Evolutionary conservation across 2,888 invertebrate species (phyloP), one percentile per base, ranked within the genome.

Genomic region (Chydorus sphaericus): DNA sequence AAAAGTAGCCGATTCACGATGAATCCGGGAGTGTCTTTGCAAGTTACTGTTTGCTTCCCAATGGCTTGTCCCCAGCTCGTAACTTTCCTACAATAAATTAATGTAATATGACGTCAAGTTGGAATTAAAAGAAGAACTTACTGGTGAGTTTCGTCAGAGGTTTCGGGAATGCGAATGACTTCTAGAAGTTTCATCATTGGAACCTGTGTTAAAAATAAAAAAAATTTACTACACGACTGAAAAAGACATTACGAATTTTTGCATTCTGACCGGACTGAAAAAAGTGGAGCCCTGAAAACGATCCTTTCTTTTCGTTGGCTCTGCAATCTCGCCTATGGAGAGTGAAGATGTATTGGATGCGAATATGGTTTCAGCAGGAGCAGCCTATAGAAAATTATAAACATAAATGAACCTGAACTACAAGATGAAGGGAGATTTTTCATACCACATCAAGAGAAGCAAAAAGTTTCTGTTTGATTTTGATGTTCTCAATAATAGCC

Each of bases 401-500:
- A 50, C 10, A n/a, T n/a, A n/a, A n/a, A n/a, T n/a, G n/a, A n/a
- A n/a, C n/a, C n/a, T n/a, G n/a, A n/a, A n/a, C n/a, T n/a, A n/a
- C n/a, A n/a, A 29, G 26, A 18, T 11, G n/a, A n/a, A n/a, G n/a
- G n/a, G n/a, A n/a, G n/a, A n/a, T 10, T 18, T 57, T 18, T 36
- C 14, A 68, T 66, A 78, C 79, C 58, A 70, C 72, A 72, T 90
- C 88, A 37, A 89, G 71, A 59, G 74, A 73, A 56, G 77, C 74
- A 66, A 90, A 89, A 3, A 91, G 70, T 63, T 84, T 79, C 66
- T 84, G 82, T 68, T 86, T 87, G 0, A 81, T 69, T 53, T 78
- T 79, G 58, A 91, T 71, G 65, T 89, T 88, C 69, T 91, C 90
- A 8, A 89, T 80, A 65, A 90, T 84, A 8, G 90, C 90, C 71